Evolutionary conservation across 2,797 vertebrate genomes (phyloP), one percentile per base, ranked within the genome.

Genomic region (Synanceia verrucosa): DNA sequence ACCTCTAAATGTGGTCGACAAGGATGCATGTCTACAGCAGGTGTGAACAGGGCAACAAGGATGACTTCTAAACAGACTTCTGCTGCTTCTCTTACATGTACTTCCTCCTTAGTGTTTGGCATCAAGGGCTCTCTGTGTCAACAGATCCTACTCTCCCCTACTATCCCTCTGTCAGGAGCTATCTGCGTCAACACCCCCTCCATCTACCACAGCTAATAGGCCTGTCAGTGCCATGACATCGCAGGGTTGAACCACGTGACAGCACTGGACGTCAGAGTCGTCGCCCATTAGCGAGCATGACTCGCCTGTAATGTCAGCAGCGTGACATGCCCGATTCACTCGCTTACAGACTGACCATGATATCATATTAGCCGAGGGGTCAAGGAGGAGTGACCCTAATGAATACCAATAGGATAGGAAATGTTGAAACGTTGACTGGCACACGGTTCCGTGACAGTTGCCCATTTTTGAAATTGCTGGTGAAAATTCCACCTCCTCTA

Each of bases 251-350:
- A 78, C 56, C 83, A 81, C 71, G 84, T 87, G 86, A 88, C 74
- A 37, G 62, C 70, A n/a, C 77, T 72, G 78, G 76, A 84, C 80
- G 75, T 89, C 85, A 87, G 76, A 83, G 65, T 61, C 36, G 34
- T 78, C 76, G 78, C 59, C 84, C 76, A 86, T 90, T 87, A 82
- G 80, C 19, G 64, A 81, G 79, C 73, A 69, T 80, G 88, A 87
- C 80, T 87, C 64, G 81, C 85, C 84, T 85, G 76, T 88, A 81
- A 64, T 79, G 86, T 87, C 88, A 85, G 72, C 31, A 55, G 72
- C 31, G 43, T 89, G 89, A 91, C 85, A 81, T 64, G 83, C 81
- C 87, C 46, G 81, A 86, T 89, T 89, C 76, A 58, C 83, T 88
- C 73, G n/a, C 90, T 89, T 83, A 83, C 83, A 88, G 73, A 66